Conservation (phyloP, 2,797 vertebrate species). For the Bradypus variegatus region DNA sequence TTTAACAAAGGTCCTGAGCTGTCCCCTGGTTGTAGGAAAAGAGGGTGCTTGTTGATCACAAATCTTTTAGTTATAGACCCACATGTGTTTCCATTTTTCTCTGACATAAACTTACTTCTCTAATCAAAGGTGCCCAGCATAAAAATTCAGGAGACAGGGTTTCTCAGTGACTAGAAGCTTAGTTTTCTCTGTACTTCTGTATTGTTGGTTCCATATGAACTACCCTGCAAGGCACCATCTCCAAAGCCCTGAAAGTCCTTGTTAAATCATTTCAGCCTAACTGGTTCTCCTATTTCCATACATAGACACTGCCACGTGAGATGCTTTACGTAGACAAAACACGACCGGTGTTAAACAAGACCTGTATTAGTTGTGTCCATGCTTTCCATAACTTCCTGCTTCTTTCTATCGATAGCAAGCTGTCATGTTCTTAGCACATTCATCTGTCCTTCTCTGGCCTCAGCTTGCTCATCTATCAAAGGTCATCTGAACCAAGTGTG, state of each 20-base stretch:
- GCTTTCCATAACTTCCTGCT: background rate
- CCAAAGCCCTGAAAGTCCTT: background rate
- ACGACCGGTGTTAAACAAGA: background rate
- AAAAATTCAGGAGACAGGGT: background rate
- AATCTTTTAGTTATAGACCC: constrained; percentile 33
- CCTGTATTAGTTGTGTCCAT: background rate
- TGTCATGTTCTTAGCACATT: background rate
- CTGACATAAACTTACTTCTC: background rate
- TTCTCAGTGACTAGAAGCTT: background rate
- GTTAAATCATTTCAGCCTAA: background rate
- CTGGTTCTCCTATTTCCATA: background rate
- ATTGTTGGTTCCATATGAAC: background rate
- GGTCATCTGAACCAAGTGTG: background rate
- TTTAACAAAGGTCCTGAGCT: background rate
- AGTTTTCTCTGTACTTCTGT: background rate
- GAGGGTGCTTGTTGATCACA: constrained; percentile 12
- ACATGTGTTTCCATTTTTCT: constrained; percentile 29
- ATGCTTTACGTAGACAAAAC: background rate
- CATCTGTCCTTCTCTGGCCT: background rate
- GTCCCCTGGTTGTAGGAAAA: background rate
- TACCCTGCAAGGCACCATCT: background rate
- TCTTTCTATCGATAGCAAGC: background rate
- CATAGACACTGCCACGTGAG: background rate
- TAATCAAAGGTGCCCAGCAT: background rate
- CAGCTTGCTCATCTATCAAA: background rate